phyloP scores from a whole-genome alignment of 2,113 vertebrate species.

The Nansenia antarctica region DNA sequence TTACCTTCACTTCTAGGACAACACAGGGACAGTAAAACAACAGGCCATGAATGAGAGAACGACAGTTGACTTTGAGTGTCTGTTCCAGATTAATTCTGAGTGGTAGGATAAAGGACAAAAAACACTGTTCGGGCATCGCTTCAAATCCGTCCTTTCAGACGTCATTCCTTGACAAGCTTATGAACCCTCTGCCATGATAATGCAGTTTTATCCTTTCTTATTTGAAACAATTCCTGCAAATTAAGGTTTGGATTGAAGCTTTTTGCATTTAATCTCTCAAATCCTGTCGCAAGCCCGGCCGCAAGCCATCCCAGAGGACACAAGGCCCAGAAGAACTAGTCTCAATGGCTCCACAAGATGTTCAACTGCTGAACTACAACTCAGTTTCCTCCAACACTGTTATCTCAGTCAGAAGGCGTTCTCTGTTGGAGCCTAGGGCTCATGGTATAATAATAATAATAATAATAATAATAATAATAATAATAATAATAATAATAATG shows the following conservation, averaged over 20 bases:
- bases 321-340: too few species aligned
- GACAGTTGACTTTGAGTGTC: too few species aligned
- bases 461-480: too few species aligned
- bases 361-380: neutral
- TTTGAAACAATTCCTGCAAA: conserved; percentile 52
- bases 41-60: too few species aligned
- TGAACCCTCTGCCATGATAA: neutral
- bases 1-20: too few species aligned
- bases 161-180: neutral
- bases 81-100: too few species aligned
- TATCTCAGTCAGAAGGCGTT: too few species aligned
- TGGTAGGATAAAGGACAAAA: neutral
- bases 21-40: too few species aligned
- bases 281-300: conserved; percentile 51
- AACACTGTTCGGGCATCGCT: neutral
- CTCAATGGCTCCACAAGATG: neutral
- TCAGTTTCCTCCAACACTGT: too few species aligned
- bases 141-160: neutral
- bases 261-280: conserved; percentile 65
- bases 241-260: conserved; percentile 53
- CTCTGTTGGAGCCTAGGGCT: too few species aligned
- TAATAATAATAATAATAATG: too few species aligned
- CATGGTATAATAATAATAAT: too few species aligned
- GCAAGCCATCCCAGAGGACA: neutral
- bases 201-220: conserved; percentile 28